Conservation (phyloP, 2,888 invertebrate genomes). For the Rhamnusium bicolor region DNA sequence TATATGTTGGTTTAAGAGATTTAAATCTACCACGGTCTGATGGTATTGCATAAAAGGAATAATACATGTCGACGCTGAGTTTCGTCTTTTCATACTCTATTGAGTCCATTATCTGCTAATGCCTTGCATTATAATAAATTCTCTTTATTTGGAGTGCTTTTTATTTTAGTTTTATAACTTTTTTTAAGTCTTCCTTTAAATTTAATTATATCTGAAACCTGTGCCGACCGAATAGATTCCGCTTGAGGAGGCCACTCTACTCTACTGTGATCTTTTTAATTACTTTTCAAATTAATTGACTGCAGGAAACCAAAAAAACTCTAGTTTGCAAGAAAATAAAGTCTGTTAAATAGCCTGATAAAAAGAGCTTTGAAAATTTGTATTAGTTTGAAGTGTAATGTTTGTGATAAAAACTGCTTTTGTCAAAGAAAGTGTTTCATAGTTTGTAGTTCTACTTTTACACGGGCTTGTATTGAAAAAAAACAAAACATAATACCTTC, state of each 20-base stretch:
- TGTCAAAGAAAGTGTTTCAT: too few relatives aligned
- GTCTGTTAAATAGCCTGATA: not conserved
- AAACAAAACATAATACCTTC: too few relatives aligned
- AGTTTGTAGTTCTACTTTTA: too few relatives aligned
- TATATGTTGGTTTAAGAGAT: conserved; percentile 50
- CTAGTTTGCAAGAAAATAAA: not conserved
- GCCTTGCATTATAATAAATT: conserved; percentile 17
- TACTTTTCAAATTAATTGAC: not conserved
- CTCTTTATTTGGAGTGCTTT: not conserved
- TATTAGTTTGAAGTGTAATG: too few relatives aligned
- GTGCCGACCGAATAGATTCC: not conserved
- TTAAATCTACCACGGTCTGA: conserved; percentile 33
- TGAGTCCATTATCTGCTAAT: conserved; percentile 21
- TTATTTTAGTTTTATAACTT: conserved; percentile 4
- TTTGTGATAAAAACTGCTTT: too few relatives aligned
- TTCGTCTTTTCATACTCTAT: conserved; percentile 29
- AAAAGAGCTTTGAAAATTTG: too few relatives aligned
- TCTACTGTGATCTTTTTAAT: not conserved
- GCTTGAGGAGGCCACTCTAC: not conserved
- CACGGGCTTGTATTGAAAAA: too few relatives aligned
- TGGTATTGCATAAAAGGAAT: conserved; percentile 22
- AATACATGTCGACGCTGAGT: conserved; percentile 10
- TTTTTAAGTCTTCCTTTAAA: not conserved
- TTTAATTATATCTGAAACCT: not conserved
- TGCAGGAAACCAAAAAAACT: not conserved